Evolutionary conservation across 1,140 invertebrate species (phyloP).

Genomic region (Habropoda laboriosa): DNA sequence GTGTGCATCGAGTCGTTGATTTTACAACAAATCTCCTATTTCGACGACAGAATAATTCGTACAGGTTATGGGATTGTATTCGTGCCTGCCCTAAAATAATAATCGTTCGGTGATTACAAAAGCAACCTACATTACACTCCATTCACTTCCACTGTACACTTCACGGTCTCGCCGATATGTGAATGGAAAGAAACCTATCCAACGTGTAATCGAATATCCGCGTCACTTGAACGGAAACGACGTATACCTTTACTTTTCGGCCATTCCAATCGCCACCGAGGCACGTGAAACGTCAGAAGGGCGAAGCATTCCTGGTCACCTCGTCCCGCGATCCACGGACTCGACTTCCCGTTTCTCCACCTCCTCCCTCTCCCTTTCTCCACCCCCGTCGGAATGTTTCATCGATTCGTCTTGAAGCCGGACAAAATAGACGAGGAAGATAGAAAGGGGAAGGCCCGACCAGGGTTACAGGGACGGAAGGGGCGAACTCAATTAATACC

Average conservation of each 20-base stretch:
- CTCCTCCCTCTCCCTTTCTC: too few relatives aligned
- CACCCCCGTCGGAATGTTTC: constrained; percentile 46
- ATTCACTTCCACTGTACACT: too few relatives aligned
- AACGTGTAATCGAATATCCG: not conserved
- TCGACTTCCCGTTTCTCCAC: not conserved
- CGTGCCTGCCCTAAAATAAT: too few relatives aligned
- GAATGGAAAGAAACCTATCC: not conserved
- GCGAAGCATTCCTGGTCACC: not conserved
- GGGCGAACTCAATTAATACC: constrained; percentile 69
- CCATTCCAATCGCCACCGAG: not conserved
- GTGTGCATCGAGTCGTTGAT: not conserved
- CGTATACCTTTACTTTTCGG: not conserved
- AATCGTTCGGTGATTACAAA: too few relatives aligned
- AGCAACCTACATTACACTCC: too few relatives aligned
- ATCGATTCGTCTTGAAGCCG: constrained; percentile 62
- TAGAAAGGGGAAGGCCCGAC: not conserved
- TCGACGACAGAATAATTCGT: not conserved
- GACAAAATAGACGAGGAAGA: constrained; percentile 44
- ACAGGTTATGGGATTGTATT: too few relatives aligned
- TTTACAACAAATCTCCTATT: not conserved
- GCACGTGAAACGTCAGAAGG: not conserved
- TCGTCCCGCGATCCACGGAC: constrained; percentile 9
- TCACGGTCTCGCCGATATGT: not conserved
- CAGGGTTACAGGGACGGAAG: constrained; percentile 44
- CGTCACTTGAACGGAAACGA: too few relatives aligned